Evolutionary conservation across 2,888 invertebrate species (phyloP), one percentile per base, ranked within the genome.

Genomic region (Drosophila setosimentum): DNA sequence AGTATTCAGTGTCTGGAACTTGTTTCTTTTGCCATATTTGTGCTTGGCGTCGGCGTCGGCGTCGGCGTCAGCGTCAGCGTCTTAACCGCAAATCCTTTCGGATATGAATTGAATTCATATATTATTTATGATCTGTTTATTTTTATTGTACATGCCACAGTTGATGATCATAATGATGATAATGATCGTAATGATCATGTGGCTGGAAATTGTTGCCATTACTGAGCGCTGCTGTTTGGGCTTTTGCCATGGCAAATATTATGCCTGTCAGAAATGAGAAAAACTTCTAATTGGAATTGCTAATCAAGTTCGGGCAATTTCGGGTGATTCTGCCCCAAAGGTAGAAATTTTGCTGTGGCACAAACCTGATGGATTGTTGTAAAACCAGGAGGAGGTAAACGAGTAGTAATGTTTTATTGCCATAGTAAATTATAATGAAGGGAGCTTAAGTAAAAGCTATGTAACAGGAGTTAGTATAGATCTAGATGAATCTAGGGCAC

Each of bases 31-130:
- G 55, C 89, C 84, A 87, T 85, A 84, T 84, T 87, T 84, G 84
- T 85, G 89, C 83, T 83, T 85, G 79, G 82, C 74, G 72, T 66
- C 75, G 63, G 63, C 60, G 67, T 69, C 68, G 30, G 48, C 45
- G 77, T 75, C 86, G 78, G 75, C 10, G n/a, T 40, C 40, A 11
- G 11, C 33, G 40, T 40, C 40, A 45, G 45, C 88, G 68, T 88
- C 82, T 89, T 79, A 89, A 85, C 85, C 85, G 86, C 86, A 86
- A 89, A 89, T 88, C 86, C 90, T 88, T 83, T 87, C 79, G 84
- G 90, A 90, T 90, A 90, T 87, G 90, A 89, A 90, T 89, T 90
- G 78, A 87, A 87, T 85, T 87, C 89, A 87, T 87, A 87, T 87
- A 83, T 90, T 90, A 87, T 87, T 87, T 87, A 90, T 87, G 86